Evolutionary conservation across 1,140 invertebrate species (phyloP), one percentile per base, ranked within the genome.

Genomic region (Neodiprion fabricii): DNA sequence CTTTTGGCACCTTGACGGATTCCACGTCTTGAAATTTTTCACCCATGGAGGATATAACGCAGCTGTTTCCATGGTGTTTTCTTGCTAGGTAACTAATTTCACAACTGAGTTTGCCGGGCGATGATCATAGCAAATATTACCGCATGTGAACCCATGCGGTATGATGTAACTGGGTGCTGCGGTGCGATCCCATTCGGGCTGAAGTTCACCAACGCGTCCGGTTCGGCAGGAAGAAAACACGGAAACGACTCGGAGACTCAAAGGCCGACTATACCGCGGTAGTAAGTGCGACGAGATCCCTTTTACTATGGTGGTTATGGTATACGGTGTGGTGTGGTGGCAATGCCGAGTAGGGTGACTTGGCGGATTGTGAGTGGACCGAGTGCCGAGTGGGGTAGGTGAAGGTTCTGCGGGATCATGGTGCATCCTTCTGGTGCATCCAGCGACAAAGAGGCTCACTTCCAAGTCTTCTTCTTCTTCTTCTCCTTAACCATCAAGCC

Each of bases 381-480:
- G 53, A 12, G 53, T 3, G 4, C 11, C 53, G n/a, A 5, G 11
- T 61, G 11, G 53, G 53, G 53, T 17, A 12, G 53, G n/a, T 61
- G 53, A 40, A 40, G 28, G 28, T 40, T 40, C 2, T 40, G 28
- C 28, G 28, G 28, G 28, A 40, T 40, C 28, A 40, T 40, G 28
- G 28, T 40, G 28, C 28, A 40, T 40, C 28, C 28, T 40, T 40
- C 2, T 17, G n/a, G 11, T 61, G 53, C 53, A 21, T 21, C 17
- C 17, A 61, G 53, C 53, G 53, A 61, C 53, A 61, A 61, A 61
- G 53, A 61, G 53, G n/a, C n/a, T 17, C 53, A 61, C 53, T 61
- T 61, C 53, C 28, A n/a, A n/a, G n/a, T 61, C 53, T 8, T 61
- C 53, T 11, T 12, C 53, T 61, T 61, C 53, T 8, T 61, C 53